Conservation (phyloP, 2,113 vertebrate genomes). For the Syngnathus typhle region DNA sequence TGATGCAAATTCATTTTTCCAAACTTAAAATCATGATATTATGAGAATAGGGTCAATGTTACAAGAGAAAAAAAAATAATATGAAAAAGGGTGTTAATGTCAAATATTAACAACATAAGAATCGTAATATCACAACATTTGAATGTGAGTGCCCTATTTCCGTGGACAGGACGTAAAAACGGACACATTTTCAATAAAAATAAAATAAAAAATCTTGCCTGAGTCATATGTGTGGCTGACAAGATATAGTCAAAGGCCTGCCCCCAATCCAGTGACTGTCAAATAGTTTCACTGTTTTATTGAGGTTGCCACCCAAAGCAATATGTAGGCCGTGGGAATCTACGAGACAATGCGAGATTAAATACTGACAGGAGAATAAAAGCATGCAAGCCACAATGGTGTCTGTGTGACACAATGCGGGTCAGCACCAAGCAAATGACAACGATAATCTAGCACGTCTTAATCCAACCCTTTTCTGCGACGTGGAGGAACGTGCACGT, state of each 20-base stretch:
- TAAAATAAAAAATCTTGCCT: neutral
- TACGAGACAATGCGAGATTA: conserved; percentile 47
- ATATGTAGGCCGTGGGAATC: conserved; percentile 57
- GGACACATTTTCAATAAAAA: neutral
- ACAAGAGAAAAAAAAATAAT: too few species aligned
- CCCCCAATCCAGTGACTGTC: neutral
- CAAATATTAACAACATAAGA: too few species aligned
- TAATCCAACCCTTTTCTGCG: conserved; percentile 41
- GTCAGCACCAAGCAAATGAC: conserved; percentile 29
- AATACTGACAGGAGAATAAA: conserved; percentile 52
- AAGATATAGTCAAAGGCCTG: neutral
- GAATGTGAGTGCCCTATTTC: too few species aligned
- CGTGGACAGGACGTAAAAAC: too few species aligned
- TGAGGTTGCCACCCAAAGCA: conserved; percentile 1
- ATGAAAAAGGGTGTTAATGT: too few species aligned
- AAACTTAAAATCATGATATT: neutral
- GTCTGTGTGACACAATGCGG: conserved; percentile 26
- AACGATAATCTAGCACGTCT: conserved; percentile 47
- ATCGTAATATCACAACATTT: too few species aligned
- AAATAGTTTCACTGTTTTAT: neutral
- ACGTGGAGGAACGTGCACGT: conserved; percentile 26
- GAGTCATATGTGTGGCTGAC: too few species aligned
- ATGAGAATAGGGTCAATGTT: too few species aligned
- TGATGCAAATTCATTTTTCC: neutral
- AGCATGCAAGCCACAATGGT: conserved; percentile 37